phyloP scores from a whole-genome alignment of 2,797 vertebrate genomes.

The Myiotriccus ornatus region DNA sequence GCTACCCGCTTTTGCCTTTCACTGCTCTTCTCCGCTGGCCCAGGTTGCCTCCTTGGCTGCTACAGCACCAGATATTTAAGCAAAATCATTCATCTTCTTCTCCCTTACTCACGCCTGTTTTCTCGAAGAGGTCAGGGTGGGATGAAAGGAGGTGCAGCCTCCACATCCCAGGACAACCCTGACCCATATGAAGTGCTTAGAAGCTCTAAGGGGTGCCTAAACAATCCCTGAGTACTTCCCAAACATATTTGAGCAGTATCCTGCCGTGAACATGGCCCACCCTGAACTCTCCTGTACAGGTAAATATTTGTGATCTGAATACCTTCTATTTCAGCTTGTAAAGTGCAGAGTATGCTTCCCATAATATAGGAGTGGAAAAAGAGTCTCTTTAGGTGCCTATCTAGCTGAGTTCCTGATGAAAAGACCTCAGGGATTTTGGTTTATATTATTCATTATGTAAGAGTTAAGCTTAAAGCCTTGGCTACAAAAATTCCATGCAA shows the following conservation, averaged over 20 bases:
- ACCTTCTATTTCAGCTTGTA: neutral
- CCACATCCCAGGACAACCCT: neutral
- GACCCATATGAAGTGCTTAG: neutral
- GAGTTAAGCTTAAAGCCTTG: neutral
- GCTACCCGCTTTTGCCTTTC: neutral
- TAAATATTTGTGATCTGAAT: neutral
- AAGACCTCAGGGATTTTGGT: neutral
- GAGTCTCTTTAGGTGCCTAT: neutral
- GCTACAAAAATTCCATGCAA: neutral
- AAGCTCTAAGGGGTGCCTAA: neutral
- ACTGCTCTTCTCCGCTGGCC: neutral
- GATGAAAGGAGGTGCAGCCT: neutral
- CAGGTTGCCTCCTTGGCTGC: neutral
- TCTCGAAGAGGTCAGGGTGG: neutral
- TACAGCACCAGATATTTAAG: neutral
- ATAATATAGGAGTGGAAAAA: neutral
- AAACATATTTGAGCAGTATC: neutral
- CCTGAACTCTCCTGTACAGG: neutral
- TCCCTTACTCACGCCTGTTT: neutral
- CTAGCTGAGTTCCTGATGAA: neutral
- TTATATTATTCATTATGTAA: neutral
- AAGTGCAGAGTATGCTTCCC: neutral
- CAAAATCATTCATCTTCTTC: neutral
- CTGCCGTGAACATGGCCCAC: neutral
- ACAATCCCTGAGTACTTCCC: neutral